Base-by-base conservation (phyloP, 2,113 vertebrate genomes). In the Corythoichthys intestinalis region DNA sequence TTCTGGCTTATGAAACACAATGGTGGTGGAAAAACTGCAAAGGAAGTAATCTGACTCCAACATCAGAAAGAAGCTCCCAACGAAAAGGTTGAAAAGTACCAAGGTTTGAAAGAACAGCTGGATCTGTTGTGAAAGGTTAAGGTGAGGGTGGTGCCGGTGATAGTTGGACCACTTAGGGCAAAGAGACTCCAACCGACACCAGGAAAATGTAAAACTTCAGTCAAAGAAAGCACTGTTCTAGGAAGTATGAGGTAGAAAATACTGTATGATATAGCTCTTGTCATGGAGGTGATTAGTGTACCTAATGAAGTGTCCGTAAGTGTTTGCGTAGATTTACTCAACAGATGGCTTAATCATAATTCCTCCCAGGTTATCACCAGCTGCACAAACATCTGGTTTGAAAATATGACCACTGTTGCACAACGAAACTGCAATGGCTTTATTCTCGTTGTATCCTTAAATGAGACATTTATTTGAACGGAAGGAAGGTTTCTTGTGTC, bases 341-440 rank as follows among this genome's bases (percentile, higher is more conserved):
- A 65, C 62, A 67, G 38, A 70, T 2, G 41, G 37, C 48, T 54
- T 65, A 44, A 61, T 65, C 41, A 71, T 68, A 41, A 60, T 44
- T 72, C 49, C 65, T 15, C 44, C 39, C 54, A 59, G 20, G 35
- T 47, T 68, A 47, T 41, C 17, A 13, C 52, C 69, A 67, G 63
- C 66, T 65, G 70, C 61, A 37, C 17, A 62, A 67, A 57, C 73
- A 71, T 70, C n/a, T 75, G 66, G 48, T 54, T 14, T 67, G 14
- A 67, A 60, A 57, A 65, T 56, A 67, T 35, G 34, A 52, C 14
- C 0, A 28, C 37, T 53, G 49, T 52, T 41, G 38, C 7, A 6
- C 57, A 65, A 62, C 66, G 1, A 3, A 13, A 69, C 46, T 58
- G 6, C 46, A 64, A 5, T n/a, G 11, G 67, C 50, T 68, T 70